phyloP scores from a whole-genome alignment of 2,113 vertebrate genomes.

The Entomyzon cyanotis region DNA sequence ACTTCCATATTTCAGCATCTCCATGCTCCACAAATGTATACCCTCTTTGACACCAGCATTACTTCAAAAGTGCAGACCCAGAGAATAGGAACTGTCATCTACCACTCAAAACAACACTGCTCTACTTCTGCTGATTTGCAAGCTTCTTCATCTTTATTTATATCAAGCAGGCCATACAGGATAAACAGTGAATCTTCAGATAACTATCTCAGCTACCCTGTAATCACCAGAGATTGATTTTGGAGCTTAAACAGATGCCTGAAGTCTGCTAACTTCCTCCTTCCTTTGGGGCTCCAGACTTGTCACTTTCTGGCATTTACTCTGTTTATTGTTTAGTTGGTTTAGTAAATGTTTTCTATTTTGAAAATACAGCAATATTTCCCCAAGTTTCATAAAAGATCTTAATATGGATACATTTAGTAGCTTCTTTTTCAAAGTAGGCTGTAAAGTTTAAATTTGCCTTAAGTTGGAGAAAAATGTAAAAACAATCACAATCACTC shows the following conservation, averaged over 20 bases:
- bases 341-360: not conserved
- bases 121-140: not conserved
- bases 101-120: not conserved
- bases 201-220: not conserved
- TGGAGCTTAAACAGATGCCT: not conserved
- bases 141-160: not conserved
- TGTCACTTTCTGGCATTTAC: fast-evolving
- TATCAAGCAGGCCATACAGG: not conserved
- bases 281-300: not conserved
- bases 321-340: not conserved
- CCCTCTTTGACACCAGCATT: not conserved
- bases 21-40: not conserved
- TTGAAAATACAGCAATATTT: not conserved
- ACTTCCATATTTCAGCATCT: not conserved
- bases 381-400: not conserved
- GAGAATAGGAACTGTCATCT: not conserved
- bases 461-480: not conserved
- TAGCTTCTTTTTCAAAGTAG: not conserved
- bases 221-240: not conserved
- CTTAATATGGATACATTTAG: not conserved
- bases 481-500: not conserved
- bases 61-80: not conserved
- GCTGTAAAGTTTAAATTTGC: not conserved
- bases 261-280: not conserved
- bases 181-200: not conserved